Base-by-base conservation (phyloP, 2,888 invertebrate genomes). In the Aplocera efformata region DNA sequence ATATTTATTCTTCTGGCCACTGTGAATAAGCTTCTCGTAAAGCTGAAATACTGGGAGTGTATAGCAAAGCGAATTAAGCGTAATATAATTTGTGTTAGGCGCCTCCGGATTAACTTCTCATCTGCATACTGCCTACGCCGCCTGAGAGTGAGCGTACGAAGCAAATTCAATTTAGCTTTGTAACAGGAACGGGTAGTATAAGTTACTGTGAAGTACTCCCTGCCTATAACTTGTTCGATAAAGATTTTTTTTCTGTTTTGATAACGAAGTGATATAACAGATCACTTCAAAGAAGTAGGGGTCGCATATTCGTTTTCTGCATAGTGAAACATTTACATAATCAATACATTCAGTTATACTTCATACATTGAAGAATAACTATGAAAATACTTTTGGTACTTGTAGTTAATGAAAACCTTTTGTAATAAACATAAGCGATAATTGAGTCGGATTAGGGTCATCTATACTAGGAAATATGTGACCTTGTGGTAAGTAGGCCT, bases 161-260 rank as follows among this genome's bases (percentile, higher is more conserved):
- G 71, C 69, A 61, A 71, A 65, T 71, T 72, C 55, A 72, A 76
- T 77, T 71, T 67, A 37, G 48, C 47, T 59, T n/a, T 53, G 59
- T 53, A 56, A 60, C 56, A 50, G 44, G 48, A 41, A 30, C 29
- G 26, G 32, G 11, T 3, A 37, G 31, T 17, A 20, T 39, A 36
- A 36, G 33, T 34, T 41, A 28, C 30, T 26, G 22, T 32, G 22
- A 32, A 37, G 13, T 32, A 32, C 17, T 22, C 30, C 11, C 23
- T 9, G 13, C 20, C 13, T 20, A 8, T 8, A 20, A n/a, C 6
- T 8, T 8, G 5, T 8, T 6, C 6, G 7, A 30, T 13, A 6
- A n/a, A 30, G 3, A 30, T 30, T 17, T 29, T 8, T 30, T n/a
- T n/a, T n/a, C n/a, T n/a, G n/a, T n/a, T n/a, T n/a, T n/a, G n/a